A percentile compares a stretch with the other conserved stretches of the same genome.
These are phyloP conservation scores for Corythucha ciliata DNA, from an alignment of 2,888 invertebrate species.

Conservation along the genomic window DNA sequence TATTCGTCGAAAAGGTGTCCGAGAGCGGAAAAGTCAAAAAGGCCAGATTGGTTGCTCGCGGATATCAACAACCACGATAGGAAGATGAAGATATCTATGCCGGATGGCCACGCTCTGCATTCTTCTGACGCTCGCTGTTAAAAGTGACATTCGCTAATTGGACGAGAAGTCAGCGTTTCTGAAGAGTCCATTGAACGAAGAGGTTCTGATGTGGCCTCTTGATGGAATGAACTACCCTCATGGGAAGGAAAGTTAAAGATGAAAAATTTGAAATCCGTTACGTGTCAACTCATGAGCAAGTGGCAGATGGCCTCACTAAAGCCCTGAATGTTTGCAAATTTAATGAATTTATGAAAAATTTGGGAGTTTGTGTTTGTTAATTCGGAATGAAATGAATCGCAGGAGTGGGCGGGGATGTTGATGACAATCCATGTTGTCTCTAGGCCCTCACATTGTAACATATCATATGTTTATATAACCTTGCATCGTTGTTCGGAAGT, in stretches of 20 bases:
- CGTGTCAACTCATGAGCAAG: conserved; percentile 2
- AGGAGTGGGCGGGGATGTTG: too few species aligned
- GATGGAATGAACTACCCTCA: too few species aligned
- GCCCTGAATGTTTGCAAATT: too few species aligned
- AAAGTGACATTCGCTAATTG: conserved; percentile 7
- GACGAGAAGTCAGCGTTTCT: conserved; percentile 14
- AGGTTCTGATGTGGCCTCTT: conserved; percentile 9
- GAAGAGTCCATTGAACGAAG: not conserved
- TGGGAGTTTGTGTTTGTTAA: too few species aligned
- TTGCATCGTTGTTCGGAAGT: too few species aligned
- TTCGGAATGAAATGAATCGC: too few species aligned
- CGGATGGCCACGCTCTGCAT: conserved; percentile 7
- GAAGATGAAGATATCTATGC: conserved; percentile 4
- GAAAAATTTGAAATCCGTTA: conserved; percentile 6
- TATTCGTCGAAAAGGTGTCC: conserved; percentile 4
- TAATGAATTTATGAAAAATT: too few species aligned
- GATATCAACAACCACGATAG: conserved; percentile 11
- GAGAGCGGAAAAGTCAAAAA: not conserved
- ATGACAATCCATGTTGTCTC: too few species aligned
- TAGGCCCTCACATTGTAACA: too few species aligned
- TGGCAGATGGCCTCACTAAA: conserved; percentile 12
- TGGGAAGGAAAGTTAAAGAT: conserved; percentile 2
- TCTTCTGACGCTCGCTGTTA: not conserved
- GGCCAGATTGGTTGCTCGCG: conserved; percentile 10
- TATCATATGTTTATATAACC: too few species aligned